phyloP scores from a whole-genome alignment of 35 echinoderm and acorn worm genomes.

The Strongylocentrotus purpuratus region DNA sequence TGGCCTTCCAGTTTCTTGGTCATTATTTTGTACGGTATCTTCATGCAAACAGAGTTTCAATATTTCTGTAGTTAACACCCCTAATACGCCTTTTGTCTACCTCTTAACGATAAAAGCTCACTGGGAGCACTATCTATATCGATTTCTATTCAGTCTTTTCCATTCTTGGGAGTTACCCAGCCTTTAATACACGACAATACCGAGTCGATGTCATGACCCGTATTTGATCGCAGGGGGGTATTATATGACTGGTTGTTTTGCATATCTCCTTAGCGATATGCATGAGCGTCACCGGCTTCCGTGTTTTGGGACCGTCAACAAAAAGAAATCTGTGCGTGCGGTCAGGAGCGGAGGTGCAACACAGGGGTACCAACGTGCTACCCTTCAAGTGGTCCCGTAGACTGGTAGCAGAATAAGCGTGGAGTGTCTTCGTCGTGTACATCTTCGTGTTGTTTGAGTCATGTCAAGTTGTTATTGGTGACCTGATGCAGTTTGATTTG shows the following conservation, averaged over 20 bases:
- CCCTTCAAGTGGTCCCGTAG: background rate
- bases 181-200: background rate
- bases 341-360: background rate
- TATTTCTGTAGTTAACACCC: background rate
- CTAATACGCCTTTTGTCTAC: background rate
- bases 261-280: conserved; percentile 63
- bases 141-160: background rate
- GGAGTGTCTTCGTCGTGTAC: background rate
- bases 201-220: background rate
- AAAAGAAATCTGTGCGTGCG: conserved; percentile 40
- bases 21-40: background rate
- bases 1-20: background rate
- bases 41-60: background rate
- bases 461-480: background rate
- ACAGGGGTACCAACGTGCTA: no score
- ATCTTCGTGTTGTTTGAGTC: background rate
- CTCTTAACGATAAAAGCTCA: background rate
- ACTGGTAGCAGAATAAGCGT: background rate
- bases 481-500: conserved; percentile 15
- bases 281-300: conserved; percentile 52
- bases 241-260: conserved; percentile 30
- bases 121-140: background rate
- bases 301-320: conserved; percentile 54
- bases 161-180: background rate
- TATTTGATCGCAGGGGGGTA: background rate